Percentiles rank a stretch among this genome's conserved stretches.
phyloP scores from a whole-genome alignment of 2,113 vertebrate genomes.

The Chiloscyllium plagiosum region DNA sequence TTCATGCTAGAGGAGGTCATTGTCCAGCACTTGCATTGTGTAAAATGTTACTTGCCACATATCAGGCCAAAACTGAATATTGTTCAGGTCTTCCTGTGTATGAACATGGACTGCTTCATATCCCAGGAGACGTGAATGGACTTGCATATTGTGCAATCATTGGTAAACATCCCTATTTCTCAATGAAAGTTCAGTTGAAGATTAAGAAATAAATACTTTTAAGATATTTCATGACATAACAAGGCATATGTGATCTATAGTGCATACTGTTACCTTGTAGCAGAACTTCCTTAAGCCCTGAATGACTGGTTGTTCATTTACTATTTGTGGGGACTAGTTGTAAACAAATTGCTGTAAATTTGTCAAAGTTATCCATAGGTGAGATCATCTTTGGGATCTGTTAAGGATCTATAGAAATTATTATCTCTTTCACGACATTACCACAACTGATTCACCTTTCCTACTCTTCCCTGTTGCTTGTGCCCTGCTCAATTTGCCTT shows the following conservation, averaged over 20 bases:
- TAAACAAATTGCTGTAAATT: background rate
- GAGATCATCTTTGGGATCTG: background rate
- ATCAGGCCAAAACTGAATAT: too few relatives aligned
- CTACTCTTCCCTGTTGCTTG: background rate
- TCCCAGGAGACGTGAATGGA: too few relatives aligned
- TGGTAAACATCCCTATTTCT: too few relatives aligned
- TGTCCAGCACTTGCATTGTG: too few relatives aligned
- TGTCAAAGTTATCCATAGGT: background rate
- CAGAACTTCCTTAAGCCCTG: background rate
- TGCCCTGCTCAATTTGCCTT: background rate
- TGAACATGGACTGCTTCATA: too few relatives aligned
- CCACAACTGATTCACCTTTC: background rate
- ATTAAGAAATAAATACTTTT: background rate
- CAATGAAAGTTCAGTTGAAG: too few relatives aligned
- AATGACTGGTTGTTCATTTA: background rate
- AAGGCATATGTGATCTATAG: background rate
- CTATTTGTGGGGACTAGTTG: background rate
- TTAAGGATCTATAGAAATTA: background rate
- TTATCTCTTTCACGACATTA: background rate
- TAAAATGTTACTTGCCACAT: too few relatives aligned
- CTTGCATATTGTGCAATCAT: too few relatives aligned
- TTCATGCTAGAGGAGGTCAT: too few relatives aligned
- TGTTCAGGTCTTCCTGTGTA: too few relatives aligned
- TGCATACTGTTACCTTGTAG: background rate
- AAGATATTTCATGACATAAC: background rate